Base-by-base conservation (phyloP, 2,797 vertebrate species). In the Picus viridis region DNA sequence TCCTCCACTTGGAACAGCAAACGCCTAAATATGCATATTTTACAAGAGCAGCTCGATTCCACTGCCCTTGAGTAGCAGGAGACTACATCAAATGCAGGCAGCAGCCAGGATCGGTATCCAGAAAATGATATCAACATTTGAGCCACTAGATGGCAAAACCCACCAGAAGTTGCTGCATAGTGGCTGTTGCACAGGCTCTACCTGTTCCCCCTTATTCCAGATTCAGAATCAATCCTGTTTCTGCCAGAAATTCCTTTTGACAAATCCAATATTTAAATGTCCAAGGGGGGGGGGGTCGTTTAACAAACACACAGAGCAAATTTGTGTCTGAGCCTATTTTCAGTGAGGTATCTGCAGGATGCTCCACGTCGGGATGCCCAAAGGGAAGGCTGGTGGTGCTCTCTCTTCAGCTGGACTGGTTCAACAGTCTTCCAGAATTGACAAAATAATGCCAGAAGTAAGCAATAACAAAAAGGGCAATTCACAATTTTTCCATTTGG, bases 131-230 rank as follows among this genome's bases (percentile, higher is more conserved):
- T n/a, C 24, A 56, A 10, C 12, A 2, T 10, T 64, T 56, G 2
- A 53, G 77, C 94, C 95, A 30, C 95, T 96, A 95, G 95, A 95
- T 96, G 96, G 96, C 96, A 95, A 96, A 72, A 36, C 14, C 10
- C 58, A 36, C 85, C 73, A 64, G 12, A 4, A 72, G 43, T 32
- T 95, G 83, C 53, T 51, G 77, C 34, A 43, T 56, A 12, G 53
- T 0, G 41, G 47, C 63, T 27, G 62, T 0, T 12, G 39, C 68
- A 17, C 34, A 3, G 49, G 59, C 73, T 79, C 57, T 9, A 1
- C 2, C 59, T 20, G 41, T 5, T 56, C 43, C n/a, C 67, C 4
- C 6, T 15, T 26, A 6, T 3, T 68, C 49, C 24, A 4, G 16
- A 27, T 30, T 30, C 73, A 83, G 68, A 34, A 23, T 26, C 70